phyloP scores from a whole-genome alignment of 92 coral and sea anemone species.

The Montipora capitata region DNA sequence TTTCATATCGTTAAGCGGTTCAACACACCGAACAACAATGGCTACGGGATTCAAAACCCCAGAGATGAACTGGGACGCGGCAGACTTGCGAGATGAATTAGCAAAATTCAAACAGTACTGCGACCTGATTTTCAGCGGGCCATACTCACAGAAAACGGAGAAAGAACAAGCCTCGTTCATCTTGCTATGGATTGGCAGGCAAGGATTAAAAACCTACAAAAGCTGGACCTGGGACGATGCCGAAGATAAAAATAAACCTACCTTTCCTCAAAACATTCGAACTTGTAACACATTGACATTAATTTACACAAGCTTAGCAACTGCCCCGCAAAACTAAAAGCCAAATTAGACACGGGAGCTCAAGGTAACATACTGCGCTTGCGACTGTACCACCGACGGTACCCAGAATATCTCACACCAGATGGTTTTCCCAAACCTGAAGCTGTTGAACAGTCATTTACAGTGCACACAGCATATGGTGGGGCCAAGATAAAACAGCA shows the following conservation, averaged over 20 bases:
- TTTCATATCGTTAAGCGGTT: conserved; percentile 38
- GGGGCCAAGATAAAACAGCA: too few species aligned
- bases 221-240: conserved; percentile 57
- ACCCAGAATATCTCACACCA: too few species aligned
- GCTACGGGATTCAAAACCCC: conserved; percentile 56
- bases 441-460: conserved; percentile 37
- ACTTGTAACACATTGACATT: too few species aligned
- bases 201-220: conserved; percentile 49
- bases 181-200: conserved; percentile 56
- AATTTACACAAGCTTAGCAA: conserved; percentile 16
- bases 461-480: background rate
- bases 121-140: conserved; percentile 55
- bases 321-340: conserved; percentile 45
- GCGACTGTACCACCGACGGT: too few species aligned
- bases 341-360: conserved; percentile 76
- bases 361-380: conserved; percentile 64
- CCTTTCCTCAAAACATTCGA: too few species aligned
- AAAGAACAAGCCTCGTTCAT: conserved; percentile 59
- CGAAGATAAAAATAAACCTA: conserved; percentile 69
- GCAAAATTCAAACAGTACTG: conserved; percentile 65
- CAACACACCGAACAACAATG: conserved; percentile 38
- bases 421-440: conserved; percentile 3
- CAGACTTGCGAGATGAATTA: conserved; percentile 49
- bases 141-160: conserved; percentile 47
- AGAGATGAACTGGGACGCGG: conserved; percentile 50